Conservation (phyloP, 1,140 invertebrate species). For the Marisa cornuarietis region DNA sequence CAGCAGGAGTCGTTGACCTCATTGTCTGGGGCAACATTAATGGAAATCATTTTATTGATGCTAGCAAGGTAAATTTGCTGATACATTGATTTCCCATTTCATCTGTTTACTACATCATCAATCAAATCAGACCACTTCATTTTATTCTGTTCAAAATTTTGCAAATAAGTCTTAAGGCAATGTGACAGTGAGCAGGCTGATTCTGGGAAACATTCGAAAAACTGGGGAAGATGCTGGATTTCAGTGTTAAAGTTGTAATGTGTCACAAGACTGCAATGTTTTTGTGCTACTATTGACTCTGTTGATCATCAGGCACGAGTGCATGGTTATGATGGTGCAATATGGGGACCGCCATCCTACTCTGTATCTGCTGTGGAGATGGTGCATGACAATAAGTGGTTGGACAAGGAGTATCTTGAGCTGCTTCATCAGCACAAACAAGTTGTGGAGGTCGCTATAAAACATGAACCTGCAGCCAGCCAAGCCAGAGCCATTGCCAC, state of each 20-base stretch:
- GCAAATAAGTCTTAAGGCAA: background rate
- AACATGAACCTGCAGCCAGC: constrained; percentile 41
- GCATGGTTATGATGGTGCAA: constrained; percentile 60
- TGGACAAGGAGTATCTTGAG: constrained; percentile 55
- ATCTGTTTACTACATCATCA: background rate
- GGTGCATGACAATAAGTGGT: constrained; percentile 61
- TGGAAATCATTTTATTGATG: constrained; percentile 53
- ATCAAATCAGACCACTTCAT: background rate
- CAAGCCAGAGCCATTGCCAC: constrained; percentile 47
- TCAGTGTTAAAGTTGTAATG: too few species aligned
- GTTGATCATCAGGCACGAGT: constrained; percentile 36
- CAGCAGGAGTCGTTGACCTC: constrained; percentile 58
- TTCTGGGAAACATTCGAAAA: too few species aligned
- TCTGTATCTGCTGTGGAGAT: constrained; percentile 55
- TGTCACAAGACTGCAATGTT: too few species aligned
- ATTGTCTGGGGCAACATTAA: constrained; percentile 63
- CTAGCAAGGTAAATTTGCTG: constrained; percentile 29
- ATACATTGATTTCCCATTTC: background rate
- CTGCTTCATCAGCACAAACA: constrained; percentile 38
- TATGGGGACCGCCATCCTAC: constrained; percentile 62
- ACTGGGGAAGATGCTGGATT: too few species aligned
- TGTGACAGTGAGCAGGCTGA: too few species aligned
- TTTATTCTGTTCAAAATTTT: background rate
- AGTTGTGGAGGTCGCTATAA: constrained; percentile 31
- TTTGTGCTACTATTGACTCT: too few species aligned